These are phyloP conservation scores for Loripinus fragilis DNA, from an alignment of 2,888 invertebrate species.

Conservation along the genomic window DNA sequence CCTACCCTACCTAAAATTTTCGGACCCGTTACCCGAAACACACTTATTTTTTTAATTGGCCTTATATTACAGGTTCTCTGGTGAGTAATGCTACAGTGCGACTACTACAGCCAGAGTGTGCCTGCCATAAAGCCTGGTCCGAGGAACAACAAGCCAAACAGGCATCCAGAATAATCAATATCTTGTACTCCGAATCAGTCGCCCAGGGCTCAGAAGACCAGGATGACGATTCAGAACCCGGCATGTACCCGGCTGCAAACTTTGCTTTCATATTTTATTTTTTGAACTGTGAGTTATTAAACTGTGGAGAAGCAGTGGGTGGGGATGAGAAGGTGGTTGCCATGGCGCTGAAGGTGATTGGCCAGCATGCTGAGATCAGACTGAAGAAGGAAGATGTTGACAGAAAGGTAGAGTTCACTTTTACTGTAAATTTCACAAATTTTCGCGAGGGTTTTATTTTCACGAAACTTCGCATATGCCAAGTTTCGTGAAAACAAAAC, in stretches of 20 bases:
- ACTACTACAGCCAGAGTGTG: constrained; percentile 91
- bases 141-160: constrained; percentile 88
- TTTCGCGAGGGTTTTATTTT: no score
- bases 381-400: constrained; percentile 40
- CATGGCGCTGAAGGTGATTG: constrained; percentile 80
- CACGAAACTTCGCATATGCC: no score
- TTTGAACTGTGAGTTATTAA: constrained; percentile 84
- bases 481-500: no score
- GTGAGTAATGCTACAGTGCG: constrained; percentile 90
- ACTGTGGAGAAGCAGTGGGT: constrained; percentile 67
- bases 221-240: constrained; percentile 36
- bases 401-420: constrained; percentile 31
- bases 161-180: constrained; percentile 87
- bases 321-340: constrained; percentile 71
- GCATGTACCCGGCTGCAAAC: constrained; percentile 88
- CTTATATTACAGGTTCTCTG: constrained; percentile 84
- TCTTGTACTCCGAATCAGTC: constrained; percentile 80
- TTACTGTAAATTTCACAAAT: no score
- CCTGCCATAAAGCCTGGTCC: constrained; percentile 91
- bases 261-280: constrained; percentile 94
- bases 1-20: no score
- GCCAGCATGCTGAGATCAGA: constrained; percentile 88
- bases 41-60: no score
- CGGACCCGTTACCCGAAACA: no score
- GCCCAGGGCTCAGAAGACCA: constrained; percentile 21